These are phyloP conservation scores for Calameuta idolon DNA, from an alignment of 2,888 invertebrate genomes.

Conservation along the genomic window DNA sequence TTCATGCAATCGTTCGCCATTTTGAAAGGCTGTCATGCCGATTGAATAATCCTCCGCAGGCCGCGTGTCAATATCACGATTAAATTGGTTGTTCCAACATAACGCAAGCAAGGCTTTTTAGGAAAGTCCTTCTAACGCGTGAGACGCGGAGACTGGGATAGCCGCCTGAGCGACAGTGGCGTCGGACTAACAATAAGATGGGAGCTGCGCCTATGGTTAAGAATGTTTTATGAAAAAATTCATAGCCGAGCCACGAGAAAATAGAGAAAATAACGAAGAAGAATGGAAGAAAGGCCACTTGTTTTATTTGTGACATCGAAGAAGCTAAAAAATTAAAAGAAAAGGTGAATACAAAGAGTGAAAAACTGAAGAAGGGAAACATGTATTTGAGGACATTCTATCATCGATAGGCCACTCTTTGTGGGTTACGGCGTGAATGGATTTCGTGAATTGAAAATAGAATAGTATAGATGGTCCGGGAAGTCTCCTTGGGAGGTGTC, in stretches of 20 bases:
- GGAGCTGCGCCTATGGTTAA: background rate
- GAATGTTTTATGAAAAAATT: background rate
- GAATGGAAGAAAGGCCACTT: too few relatives aligned
- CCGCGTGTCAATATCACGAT: background rate
- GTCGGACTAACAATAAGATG: background rate
- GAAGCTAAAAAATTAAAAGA: too few relatives aligned
- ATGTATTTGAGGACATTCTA: too few relatives aligned
- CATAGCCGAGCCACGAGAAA: too few relatives aligned
- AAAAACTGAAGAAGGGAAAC: too few relatives aligned
- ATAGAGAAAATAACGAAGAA: too few relatives aligned
- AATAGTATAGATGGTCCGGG: background rate
- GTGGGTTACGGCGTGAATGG: background rate
- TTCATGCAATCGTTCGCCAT: background rate
- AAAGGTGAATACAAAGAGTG: too few relatives aligned
- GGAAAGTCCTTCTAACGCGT: background rate
- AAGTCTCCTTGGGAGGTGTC: too few relatives aligned
- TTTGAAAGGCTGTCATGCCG: background rate
- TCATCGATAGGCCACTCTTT: background rate
- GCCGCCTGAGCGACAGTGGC: background rate
- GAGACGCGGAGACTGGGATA: background rate
- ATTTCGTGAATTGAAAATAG: background rate
- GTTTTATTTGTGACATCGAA: background rate
- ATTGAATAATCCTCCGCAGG: background rate
- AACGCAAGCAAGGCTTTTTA: background rate
- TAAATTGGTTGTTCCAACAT: background rate